These are phyloP conservation scores for Melopsittacus undulatus DNA, from an alignment of 2,797 vertebrate species.

Conservation along the genomic window DNA sequence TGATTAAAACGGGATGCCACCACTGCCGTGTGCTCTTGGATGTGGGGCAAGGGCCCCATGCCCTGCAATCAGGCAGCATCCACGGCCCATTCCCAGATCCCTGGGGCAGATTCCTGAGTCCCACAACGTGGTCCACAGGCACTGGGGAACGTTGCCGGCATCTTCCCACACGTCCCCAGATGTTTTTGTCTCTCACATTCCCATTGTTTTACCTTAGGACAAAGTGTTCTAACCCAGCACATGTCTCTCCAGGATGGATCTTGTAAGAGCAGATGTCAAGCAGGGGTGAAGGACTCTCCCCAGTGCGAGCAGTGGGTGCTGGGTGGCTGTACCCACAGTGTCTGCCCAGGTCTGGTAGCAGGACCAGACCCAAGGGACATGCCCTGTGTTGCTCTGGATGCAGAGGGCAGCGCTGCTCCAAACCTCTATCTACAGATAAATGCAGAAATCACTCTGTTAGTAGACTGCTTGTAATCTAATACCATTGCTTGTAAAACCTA, in stretches of 20 bases:
- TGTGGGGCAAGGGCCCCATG: not conserved
- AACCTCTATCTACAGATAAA: not conserved
- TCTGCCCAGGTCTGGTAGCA: not conserved
- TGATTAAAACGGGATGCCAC: not conserved
- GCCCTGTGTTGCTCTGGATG: rapidly evolving
- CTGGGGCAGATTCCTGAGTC: not conserved
- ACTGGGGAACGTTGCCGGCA: rapidly evolving
- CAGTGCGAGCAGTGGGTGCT: rapidly evolving
- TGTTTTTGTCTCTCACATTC: not conserved
- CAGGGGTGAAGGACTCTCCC: not conserved
- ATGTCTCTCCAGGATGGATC: not conserved
- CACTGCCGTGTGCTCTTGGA: not conserved
- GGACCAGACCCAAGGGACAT: not conserved
- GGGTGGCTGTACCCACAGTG: not conserved
- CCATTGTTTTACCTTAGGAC: not conserved
- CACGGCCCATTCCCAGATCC: not conserved
- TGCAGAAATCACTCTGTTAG: not conserved
- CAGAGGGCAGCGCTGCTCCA: rapidly evolving
- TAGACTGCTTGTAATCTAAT: slow-evolving; percentile 11
- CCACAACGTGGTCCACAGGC: rapidly evolving
- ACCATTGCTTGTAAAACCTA: slow-evolving; percentile 17
- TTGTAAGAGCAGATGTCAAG: not conserved
- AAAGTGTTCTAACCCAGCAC: not conserved
- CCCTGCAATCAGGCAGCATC: not conserved
- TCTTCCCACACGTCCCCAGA: not conserved